phyloP scores from a whole-genome alignment of 30 jellyfish, hydroid and myxozoan species.

The Clytia hemisphaerica region DNA sequence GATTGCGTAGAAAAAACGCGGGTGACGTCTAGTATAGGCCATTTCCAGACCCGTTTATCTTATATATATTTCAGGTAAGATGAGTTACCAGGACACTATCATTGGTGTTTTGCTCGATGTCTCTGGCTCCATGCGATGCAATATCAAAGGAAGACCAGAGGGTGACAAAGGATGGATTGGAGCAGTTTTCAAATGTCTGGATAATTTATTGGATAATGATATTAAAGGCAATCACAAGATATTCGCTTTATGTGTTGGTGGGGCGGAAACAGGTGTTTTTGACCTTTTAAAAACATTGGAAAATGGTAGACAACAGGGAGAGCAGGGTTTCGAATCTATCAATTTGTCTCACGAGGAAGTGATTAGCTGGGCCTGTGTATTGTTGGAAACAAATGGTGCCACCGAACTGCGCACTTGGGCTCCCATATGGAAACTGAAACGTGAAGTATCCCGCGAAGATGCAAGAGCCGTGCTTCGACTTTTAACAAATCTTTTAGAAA shows the following conservation, averaged over 20 bases:
- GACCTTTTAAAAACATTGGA: not conserved
- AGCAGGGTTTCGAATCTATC: not conserved
- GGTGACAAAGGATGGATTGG: not conserved
- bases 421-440: not conserved
- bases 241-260: not conserved
- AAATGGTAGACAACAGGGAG: not conserved
- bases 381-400: constrained; percentile 1
- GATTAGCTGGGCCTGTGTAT: not conserved
- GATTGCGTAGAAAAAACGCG: no score
- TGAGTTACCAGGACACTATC: no score
- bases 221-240: not conserved
- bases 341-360: not conserved
- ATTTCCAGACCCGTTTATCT: no score
- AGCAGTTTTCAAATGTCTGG: not conserved
- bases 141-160: not conserved
- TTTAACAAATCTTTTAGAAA: not conserved
- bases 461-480: not conserved
- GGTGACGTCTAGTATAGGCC: no score
- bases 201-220: not conserved
- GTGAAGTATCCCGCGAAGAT: not conserved
- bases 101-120: constrained; percentile 9
- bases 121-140: not conserved
- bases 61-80: no score
- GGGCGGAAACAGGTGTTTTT: not conserved
- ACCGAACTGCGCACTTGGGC: not conserved